Evolutionary conservation across 2,113 vertebrate genomes (phyloP), one percentile per base, ranked within the genome.

Genomic region (Paramisgurnus dabryanus): DNA sequence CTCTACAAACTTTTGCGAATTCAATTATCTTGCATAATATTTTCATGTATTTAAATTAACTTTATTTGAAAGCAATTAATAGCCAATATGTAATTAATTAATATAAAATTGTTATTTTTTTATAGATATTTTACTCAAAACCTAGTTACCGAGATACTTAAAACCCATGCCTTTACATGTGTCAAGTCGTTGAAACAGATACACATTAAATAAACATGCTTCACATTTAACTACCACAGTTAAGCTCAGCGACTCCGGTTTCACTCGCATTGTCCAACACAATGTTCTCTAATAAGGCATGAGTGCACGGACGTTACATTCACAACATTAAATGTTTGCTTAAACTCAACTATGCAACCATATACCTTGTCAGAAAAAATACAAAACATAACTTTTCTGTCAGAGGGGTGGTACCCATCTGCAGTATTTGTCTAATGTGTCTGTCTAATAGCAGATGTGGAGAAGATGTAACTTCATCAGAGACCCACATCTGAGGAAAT

Each of bases 401-500:
- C 27, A 34, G 27, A 34, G 27, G 1, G 27, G 27, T 34, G 27
- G 27, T 34, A 34, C 27, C 43, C 43, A 5, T 45, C 6, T 7
- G 43, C 43, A 45, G 43, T 7, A 45, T 45, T 5, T 45, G 43
- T 45, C 5, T 5, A 45, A 8, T 5, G 43, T 45, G 8, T 45
- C 5, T 45, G 43, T 45, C 8, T 45, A 45, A 45, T 8, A 45
- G 43, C 43, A 53, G 50, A 53, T 22, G 22, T 22, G 22, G 22
- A 22, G 45, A 47, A 9, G 9, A 9, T 64, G 76, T 83, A 83
- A 83, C 78, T 75, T 80, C 7, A 5, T 80, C 67, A 80, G 67
- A 71, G 47, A 55, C 22, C 73, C 78, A 71, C 76, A 50, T 80
- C 53, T 18, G 17, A 77, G 82, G 73, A 84, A 80, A 40, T 50